These are phyloP conservation scores for Discoglossus pictus DNA, from an alignment of 2,797 vertebrate genomes.

Conservation along the genomic window DNA sequence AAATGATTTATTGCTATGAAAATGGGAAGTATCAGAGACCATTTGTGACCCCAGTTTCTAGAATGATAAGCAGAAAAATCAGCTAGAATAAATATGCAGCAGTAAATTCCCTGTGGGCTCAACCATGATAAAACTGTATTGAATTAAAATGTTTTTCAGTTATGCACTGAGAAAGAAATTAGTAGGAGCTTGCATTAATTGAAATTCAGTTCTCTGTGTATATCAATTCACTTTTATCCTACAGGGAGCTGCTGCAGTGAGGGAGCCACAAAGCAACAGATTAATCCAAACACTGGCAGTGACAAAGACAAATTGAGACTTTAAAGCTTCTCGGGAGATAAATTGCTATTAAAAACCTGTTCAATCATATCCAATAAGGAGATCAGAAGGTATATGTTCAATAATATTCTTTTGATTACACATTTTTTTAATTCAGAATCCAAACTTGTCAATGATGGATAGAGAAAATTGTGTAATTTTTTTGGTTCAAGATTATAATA, in stretches of 20 bases:
- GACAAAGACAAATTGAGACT: constrained; percentile 66
- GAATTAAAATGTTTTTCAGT: constrained; percentile 61
- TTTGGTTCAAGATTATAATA: no score
- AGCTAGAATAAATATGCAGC: constrained; percentile 53
- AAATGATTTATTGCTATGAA: constrained; percentile 46
- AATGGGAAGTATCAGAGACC: constrained; percentile 24
- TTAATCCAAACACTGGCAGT: constrained; percentile 62
- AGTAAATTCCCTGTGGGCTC: constrained; percentile 54
- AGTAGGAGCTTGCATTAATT: constrained; percentile 59
- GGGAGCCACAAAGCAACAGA: constrained; percentile 63
- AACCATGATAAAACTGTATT: constrained; percentile 54
- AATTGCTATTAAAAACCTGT: constrained; percentile 55
- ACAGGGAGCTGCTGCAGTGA: constrained; percentile 57
- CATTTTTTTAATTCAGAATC: background rate
- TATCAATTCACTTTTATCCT: constrained; percentile 61
- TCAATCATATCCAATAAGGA: constrained; percentile 41
- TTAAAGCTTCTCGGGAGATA: constrained; percentile 61
- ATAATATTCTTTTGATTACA: constrained; percentile 22
- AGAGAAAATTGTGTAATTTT: no score
- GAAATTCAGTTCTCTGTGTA: constrained; percentile 63
- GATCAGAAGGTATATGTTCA: constrained; percentile 16
- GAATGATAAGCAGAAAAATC: constrained; percentile 52
- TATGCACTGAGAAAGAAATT: constrained; percentile 65
- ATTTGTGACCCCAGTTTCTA: constrained; percentile 23
- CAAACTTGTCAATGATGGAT: no score